A percentile compares a stretch with the other conserved stretches of the same genome.
Evolutionary conservation across 2,888 invertebrate species (phyloP).

Genomic region (Cheilosia urbana): DNA sequence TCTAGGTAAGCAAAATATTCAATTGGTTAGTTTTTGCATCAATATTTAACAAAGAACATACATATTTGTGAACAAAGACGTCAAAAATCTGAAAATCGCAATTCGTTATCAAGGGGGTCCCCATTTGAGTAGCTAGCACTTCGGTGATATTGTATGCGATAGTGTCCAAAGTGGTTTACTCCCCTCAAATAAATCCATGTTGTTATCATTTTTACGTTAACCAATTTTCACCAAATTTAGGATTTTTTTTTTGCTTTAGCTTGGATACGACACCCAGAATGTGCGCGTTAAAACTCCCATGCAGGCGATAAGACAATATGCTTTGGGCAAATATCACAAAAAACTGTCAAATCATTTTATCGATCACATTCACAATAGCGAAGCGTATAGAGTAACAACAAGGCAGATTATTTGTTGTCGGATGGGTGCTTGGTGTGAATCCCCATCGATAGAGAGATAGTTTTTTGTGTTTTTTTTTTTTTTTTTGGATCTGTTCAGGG

Average conservation of each 20-base stretch:
- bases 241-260: background rate
- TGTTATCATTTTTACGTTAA: constrained; percentile 16
- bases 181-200: constrained; percentile 33
- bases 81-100: constrained; percentile 16
- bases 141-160: constrained; percentile 14
- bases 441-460: constrained; percentile 7
- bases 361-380: constrained; percentile 2
- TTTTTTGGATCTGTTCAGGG: background rate
- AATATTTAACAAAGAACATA: constrained; percentile 21
- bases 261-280: background rate
- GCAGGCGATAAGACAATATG: constrained; percentile 27
- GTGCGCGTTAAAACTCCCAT: background rate
- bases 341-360: constrained; percentile 20
- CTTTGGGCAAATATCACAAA: constrained; percentile 5
- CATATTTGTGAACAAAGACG: constrained; percentile 17
- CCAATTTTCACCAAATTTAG: constrained; percentile 22
- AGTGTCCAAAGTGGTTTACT: constrained; percentile 33
- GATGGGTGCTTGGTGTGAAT: constrained; percentile 12
- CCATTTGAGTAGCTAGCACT: constrained; percentile 12
- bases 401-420: constrained; percentile 15
- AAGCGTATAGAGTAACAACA: constrained; percentile 8
- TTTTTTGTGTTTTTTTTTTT: background rate
- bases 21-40: constrained; percentile 18
- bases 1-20: constrained; percentile 15
- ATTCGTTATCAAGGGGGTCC: constrained; percentile 28